phyloP scores from a whole-genome alignment of 2,113 vertebrate genomes.

The Herpailurus yagouaroundi region DNA sequence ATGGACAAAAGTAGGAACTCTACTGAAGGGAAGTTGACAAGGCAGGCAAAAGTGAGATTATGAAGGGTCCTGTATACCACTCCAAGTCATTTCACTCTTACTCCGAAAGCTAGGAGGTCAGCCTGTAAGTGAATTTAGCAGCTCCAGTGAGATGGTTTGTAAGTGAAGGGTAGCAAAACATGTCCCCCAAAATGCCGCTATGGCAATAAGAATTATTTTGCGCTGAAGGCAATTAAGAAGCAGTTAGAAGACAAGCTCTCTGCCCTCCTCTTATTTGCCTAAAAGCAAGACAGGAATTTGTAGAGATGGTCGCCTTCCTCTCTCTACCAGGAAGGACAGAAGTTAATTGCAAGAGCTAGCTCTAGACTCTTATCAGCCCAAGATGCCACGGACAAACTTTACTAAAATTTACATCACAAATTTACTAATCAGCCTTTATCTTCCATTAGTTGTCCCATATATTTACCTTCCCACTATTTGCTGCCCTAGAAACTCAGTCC shows the following conservation, averaged over 20 bases:
- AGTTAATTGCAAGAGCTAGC: background rate
- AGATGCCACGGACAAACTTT: background rate
- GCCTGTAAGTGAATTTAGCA: background rate
- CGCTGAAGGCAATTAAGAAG: background rate
- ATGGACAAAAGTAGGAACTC: too few relatives aligned
- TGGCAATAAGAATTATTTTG: background rate
- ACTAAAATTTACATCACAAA: background rate
- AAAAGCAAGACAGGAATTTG: background rate
- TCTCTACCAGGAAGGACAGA: background rate
- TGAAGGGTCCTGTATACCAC: background rate
- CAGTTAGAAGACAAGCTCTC: background rate
- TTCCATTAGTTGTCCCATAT: background rate
- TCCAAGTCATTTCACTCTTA: background rate
- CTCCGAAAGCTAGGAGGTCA: background rate
- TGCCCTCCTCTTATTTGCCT: background rate
- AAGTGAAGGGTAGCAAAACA: background rate
- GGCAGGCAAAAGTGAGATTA: background rate
- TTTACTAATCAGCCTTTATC: background rate
- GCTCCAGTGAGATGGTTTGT: background rate
- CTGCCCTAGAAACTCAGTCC: background rate
- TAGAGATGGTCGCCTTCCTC: background rate
- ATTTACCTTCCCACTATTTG: background rate
- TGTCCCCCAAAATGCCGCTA: background rate
- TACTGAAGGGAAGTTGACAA: background rate
- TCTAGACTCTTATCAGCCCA: background rate